These are phyloP conservation scores for Stenurella melanura DNA, from an alignment of 2,888 invertebrate species.

Conservation along the genomic window DNA sequence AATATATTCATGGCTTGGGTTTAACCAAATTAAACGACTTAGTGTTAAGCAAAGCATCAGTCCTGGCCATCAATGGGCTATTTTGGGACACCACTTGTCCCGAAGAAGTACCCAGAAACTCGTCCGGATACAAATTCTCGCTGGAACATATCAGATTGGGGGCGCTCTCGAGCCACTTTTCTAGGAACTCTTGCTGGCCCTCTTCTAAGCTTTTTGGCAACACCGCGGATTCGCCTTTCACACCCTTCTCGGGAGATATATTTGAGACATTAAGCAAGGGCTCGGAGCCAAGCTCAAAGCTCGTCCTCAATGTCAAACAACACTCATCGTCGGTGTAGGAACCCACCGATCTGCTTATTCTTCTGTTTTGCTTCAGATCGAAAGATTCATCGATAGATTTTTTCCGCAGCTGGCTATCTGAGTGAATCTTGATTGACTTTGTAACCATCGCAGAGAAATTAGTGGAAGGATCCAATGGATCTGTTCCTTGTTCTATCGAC, in stretches of 20 bases:
- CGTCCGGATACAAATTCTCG: slow-evolving; percentile 56
- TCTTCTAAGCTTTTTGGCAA: slow-evolving; percentile 41
- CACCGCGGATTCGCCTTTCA: background rate
- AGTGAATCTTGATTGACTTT: slow-evolving; percentile 50
- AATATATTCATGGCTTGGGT: slow-evolving; percentile 62
- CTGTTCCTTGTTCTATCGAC: slow-evolving; percentile 70
- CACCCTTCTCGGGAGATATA: slow-evolving; percentile 18
- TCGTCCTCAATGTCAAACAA: slow-evolving; percentile 47
- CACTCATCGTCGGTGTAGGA: slow-evolving; percentile 65
- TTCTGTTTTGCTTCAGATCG: slow-evolving; percentile 51
- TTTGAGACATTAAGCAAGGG: slow-evolving; percentile 54
- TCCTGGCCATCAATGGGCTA: slow-evolving; percentile 67
- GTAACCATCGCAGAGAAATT: slow-evolving; percentile 51
- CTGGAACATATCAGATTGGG: slow-evolving; percentile 64
- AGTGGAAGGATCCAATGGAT: slow-evolving; percentile 64
- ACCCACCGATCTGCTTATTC: slow-evolving; percentile 66
- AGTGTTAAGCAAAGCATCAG: slow-evolving; percentile 69
- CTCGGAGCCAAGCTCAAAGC: slow-evolving; percentile 64
- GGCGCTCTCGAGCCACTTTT: slow-evolving; percentile 66
- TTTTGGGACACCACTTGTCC: slow-evolving; percentile 43
- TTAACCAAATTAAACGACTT: slow-evolving; percentile 72
- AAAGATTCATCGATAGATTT: slow-evolving; percentile 13
- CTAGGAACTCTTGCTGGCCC: slow-evolving; percentile 62
- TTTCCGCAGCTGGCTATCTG: slow-evolving; percentile 45
- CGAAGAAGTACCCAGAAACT: slow-evolving; percentile 49